A percentile compares a stretch with the other conserved stretches of the same genome.
Conservation (phyloP, 1,140 invertebrate genomes). For the Lasaia peninsularis region DNA sequence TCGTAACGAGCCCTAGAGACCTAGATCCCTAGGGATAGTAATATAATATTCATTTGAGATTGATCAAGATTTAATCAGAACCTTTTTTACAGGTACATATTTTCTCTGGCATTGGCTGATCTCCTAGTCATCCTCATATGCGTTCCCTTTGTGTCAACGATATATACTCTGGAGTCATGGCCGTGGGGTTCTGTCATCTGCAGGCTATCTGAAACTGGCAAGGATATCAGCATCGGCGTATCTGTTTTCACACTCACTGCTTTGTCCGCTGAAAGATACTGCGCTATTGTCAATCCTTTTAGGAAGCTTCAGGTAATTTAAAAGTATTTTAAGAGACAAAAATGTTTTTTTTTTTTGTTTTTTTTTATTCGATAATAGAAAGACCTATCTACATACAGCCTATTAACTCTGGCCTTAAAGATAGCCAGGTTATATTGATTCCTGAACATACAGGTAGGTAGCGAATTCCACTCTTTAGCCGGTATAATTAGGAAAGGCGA, state of each 20-base stretch:
- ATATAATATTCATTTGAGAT: too few relatives aligned
- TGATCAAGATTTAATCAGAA: not conserved
- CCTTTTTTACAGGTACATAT: conserved; percentile 78
- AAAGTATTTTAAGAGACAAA: too few relatives aligned
- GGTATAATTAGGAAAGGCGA: too few relatives aligned
- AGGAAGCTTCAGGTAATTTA: conserved; percentile 82
- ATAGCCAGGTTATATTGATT: too few relatives aligned
- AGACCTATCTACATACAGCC: too few relatives aligned
- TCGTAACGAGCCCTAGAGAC: too few relatives aligned
- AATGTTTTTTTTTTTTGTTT: too few relatives aligned
- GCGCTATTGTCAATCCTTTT: conserved; percentile 93
- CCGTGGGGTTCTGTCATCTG: conserved; percentile 90
- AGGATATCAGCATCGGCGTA: conserved; percentile 94
- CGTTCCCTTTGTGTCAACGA: conserved; percentile 91
- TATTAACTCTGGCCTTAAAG: too few relatives aligned
- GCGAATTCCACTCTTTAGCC: too few relatives aligned
- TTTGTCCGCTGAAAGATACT: conserved; percentile 93
- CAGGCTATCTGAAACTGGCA: conserved; percentile 91
- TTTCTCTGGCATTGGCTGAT: conserved; percentile 86
- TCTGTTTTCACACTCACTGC: conserved; percentile 95
- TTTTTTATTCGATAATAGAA: too few relatives aligned
- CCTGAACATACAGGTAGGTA: too few relatives aligned
- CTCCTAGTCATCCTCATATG: conserved; percentile 89
- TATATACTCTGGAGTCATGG: conserved; percentile 93
- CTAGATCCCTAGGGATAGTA: too few relatives aligned